phyloP scores from a whole-genome alignment of 2,797 vertebrate genomes.

The Cottoperca gobio region DNA sequence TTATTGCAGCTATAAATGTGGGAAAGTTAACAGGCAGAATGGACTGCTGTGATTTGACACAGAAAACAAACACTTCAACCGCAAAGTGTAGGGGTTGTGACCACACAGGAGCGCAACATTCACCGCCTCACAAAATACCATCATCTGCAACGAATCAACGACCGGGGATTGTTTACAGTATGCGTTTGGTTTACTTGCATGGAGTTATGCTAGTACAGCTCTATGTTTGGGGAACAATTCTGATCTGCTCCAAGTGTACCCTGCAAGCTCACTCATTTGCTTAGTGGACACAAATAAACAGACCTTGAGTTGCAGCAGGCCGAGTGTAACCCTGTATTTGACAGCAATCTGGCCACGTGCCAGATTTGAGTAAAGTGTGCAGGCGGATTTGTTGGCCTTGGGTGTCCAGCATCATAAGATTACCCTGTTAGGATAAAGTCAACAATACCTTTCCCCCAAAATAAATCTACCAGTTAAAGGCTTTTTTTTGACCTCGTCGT shows the following conservation, averaged over 20 bases:
- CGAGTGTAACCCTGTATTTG: background rate
- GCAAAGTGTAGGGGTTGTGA: background rate
- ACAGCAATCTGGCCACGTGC: background rate
- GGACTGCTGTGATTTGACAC: constrained; percentile 28
- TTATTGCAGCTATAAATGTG: constrained; percentile 56
- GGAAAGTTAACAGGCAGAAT: constrained; percentile 14
- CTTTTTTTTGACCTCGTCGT: too few species aligned
- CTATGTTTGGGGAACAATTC: background rate
- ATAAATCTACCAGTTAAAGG: background rate
- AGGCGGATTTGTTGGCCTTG: background rate
- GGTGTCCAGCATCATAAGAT: background rate
- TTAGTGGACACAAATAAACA: constrained; percentile 11
- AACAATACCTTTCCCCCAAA: background rate
- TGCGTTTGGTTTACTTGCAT: background rate
- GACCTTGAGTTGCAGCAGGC: background rate
- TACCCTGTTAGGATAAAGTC: background rate
- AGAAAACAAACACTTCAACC: background rate
- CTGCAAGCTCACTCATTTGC: background rate
- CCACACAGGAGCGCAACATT: background rate
- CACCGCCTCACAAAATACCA: background rate
- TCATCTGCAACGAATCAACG: background rate
- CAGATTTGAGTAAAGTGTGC: background rate
- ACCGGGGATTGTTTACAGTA: background rate
- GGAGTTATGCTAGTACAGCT: background rate
- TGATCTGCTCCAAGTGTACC: background rate